These are phyloP conservation scores for Cydia strobilella DNA, from an alignment of 1,140 invertebrate species.

Conservation along the genomic window DNA sequence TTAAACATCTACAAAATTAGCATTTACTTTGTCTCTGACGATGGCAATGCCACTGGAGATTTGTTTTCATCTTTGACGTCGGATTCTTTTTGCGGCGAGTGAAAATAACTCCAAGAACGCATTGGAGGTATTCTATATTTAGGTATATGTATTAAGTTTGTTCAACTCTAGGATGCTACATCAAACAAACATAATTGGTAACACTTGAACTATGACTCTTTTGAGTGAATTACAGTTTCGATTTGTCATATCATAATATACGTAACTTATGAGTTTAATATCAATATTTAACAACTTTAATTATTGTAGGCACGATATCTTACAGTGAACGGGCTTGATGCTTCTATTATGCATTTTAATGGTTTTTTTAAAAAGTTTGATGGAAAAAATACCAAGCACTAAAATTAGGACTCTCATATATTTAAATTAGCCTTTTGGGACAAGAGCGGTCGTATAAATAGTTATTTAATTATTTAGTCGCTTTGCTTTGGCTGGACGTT, in stretches of 20 bases:
- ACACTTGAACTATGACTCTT: constrained; percentile 19
- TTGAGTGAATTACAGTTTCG: constrained; percentile 3
- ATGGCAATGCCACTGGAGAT: constrained; percentile 6
- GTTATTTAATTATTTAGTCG: constrained; percentile 24
- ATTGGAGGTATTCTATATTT: constrained; percentile 22
- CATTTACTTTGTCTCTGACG: constrained; percentile 22
- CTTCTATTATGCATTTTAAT: background rate
- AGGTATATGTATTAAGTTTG: constrained; percentile 20
- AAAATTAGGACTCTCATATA: constrained; percentile 5
- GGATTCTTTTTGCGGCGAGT: constrained; percentile 27
- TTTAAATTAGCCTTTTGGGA: constrained; percentile 6
- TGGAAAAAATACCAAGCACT: background rate
- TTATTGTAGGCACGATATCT: background rate
- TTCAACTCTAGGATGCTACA: constrained; percentile 20
- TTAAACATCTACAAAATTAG: constrained; percentile 17
- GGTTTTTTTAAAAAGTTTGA: background rate
- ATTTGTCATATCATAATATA: constrained; percentile 17
- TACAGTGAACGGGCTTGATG: background rate
- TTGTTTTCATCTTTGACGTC: constrained; percentile 16
- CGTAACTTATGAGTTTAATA: constrained; percentile 17
- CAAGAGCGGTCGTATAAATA: constrained; percentile 9
- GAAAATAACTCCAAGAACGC: constrained; percentile 26
- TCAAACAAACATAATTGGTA: constrained; percentile 22
- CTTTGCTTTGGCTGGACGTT: constrained; percentile 3
- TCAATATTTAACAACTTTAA: background rate